Evolutionary conservation across 2,888 invertebrate genomes (phyloP), one percentile per base, ranked within the genome.

Genomic region (Scaptomyza tumidula): DNA sequence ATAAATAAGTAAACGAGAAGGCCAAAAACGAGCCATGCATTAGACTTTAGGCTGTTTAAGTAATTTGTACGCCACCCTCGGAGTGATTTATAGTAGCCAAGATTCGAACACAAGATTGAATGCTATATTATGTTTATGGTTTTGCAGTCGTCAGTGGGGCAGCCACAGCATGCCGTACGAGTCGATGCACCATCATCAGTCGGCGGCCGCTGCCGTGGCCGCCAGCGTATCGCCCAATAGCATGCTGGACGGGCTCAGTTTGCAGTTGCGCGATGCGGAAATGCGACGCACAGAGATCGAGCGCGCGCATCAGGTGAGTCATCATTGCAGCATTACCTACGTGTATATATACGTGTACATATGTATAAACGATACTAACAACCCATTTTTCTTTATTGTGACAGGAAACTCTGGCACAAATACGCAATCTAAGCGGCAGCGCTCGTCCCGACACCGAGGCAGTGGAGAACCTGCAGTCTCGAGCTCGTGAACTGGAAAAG

Each of bases 401-500:
- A 3, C 80, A 95, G 73, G 96, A 96, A 85, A 96, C 96, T 86
- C 94, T 96, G 88, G 94, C 95, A 84, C 95, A 95, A 90, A 93
- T 95, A 80, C 94, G 95, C 72, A 91, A 88, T 70, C 69, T 90
- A 13, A 89, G 92, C 66, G 93, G 93, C 67, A 93, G 93, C 81
- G 93, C 93, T 69, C 89, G 93, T 80, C 93, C 93, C 82, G 93
- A 94, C 86, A 94, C 94, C 62, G 96, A 96, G 82, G 94, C 94
- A 41, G 93, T 95, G 69, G 95, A 95, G 88, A 95, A 95, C 74
- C 93, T 96, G 88, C 96, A 97, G 92, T 97, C 96, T 50, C 94
- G 96, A 86, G 96, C 97, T 56, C 94, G 98, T 77, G 98, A 98
- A 92, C 93, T 98, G 78, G 98, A 98, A 92, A 98, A 98, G 92